phyloP scores from a whole-genome alignment of 2,113 vertebrate species.

The Mustela nigripes region DNA sequence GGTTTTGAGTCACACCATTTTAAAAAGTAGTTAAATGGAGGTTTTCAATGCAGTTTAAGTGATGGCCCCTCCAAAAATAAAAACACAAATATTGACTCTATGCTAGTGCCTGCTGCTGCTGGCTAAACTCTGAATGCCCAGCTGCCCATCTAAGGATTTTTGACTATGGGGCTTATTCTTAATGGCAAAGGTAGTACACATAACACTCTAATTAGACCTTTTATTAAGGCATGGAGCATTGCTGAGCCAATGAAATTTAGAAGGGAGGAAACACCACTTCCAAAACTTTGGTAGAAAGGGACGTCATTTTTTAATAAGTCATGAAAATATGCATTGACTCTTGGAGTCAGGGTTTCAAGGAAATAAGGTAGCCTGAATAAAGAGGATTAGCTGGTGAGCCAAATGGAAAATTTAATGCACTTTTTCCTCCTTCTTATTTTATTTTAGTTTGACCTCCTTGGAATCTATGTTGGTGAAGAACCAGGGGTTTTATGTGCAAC shows the following conservation, averaged over 20 bases:
- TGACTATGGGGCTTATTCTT: not conserved
- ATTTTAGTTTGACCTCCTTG: slow-evolving; percentile 47
- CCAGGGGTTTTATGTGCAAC: not conserved
- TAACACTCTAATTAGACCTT: not conserved
- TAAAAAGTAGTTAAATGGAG: not conserved
- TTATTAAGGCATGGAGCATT: not conserved
- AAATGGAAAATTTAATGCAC: not conserved
- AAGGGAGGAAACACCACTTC: not conserved
- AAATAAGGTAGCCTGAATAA: slow-evolving; percentile 48
- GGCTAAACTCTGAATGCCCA: not conserved
- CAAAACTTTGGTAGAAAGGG: slow-evolving; percentile 41
- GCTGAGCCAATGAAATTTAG: not conserved
- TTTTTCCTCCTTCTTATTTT: slow-evolving; percentile 24
- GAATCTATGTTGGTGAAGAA: slow-evolving; percentile 38
- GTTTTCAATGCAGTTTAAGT: slow-evolving; percentile 14
- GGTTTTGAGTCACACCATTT: not conserved
- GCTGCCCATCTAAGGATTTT: not conserved
- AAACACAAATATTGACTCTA: not conserved
- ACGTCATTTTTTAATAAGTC: slow-evolving; percentile 19
- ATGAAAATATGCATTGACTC: slow-evolving; percentile 52
- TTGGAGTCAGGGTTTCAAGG: not conserved
- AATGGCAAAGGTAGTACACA: not conserved
- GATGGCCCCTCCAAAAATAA: not conserved
- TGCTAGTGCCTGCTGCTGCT: not conserved
- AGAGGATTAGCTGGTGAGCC: slow-evolving; percentile 22